Base-by-base conservation (phyloP, 1,140 invertebrate species). In the Meloidogyne hapla region DNA sequence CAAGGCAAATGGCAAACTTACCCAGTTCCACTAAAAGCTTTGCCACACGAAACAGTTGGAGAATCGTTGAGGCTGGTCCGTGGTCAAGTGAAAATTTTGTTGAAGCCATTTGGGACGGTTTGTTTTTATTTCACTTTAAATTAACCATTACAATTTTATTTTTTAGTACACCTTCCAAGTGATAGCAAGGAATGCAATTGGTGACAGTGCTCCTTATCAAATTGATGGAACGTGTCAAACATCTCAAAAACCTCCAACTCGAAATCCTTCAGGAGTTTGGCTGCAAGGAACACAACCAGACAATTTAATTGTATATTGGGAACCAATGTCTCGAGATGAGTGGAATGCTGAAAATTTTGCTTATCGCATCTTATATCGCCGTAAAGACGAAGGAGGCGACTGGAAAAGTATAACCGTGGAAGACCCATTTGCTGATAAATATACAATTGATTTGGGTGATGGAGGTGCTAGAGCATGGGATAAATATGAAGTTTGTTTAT, bases 201-300 rank as follows among this genome's bases (percentile, higher is more conserved):
- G 96, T 0, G 90, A 91, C 12, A 97, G 95, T 28, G 84, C 91
- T 21, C 94, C 96, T 0, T 97, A 65, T 5, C 74, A 48, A 26
- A 95, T 77, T 77, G 89, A 66, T 91, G 77, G 82, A 23, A 90
- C 92, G 18, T 99, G 96, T 87, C 91, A 91, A 26, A 97, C 95
- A 0, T 91, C 92, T 76, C 91, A 93, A 2, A 93, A 93, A 87
- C 70, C 94, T 73, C 96, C 96, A 0, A 91, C 91, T 81, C 94
- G 93, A 88, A 98, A 99, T 90, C 96, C 96, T 0, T 92, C 93
- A 75, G 95, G 96, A 87, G 94, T 99, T 0, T 90, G 92, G 80
- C 95, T 94, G 2, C 91, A 92, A 85, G 95, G 95, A 76, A 92
- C 92, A 4, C 90, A 91, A 65, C 93, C 94, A 1, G 92, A 91